A percentile compares a stretch with the other conserved stretches of the same genome.
These are phyloP conservation scores for Ceryle rudis DNA, from an alignment of 2,797 vertebrate species.

Conservation along the genomic window DNA sequence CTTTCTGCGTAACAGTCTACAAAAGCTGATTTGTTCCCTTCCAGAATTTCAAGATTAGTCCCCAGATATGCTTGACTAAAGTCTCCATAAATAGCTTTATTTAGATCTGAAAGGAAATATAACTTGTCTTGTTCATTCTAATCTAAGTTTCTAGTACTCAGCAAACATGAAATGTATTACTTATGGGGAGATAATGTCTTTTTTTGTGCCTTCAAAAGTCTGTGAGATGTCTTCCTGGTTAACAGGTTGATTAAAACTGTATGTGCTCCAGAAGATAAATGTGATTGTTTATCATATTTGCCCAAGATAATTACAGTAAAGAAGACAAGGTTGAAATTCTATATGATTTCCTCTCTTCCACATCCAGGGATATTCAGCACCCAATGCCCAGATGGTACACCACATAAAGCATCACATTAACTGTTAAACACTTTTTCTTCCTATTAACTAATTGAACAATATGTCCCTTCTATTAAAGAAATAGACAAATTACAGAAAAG, in stretches of 20 bases:
- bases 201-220: conserved; percentile 70
- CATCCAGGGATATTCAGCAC: conserved; percentile 45
- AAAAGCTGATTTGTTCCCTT: neutral
- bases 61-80: neutral
- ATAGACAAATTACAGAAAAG: conserved; percentile 56
- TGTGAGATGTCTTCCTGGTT: conserved; percentile 73
- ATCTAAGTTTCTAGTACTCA: conserved; percentile 48
- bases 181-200: conserved; percentile 59
- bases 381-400: conserved; percentile 59
- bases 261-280: conserved; percentile 71
- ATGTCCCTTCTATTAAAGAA: conserved; percentile 62
- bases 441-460: conserved; percentile 78
- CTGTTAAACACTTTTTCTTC: conserved; percentile 73
- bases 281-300: conserved; percentile 70
- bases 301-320: conserved; percentile 65
- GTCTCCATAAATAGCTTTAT: conserved; percentile 18
- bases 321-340: conserved; percentile 70
- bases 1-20: neutral
- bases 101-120: conserved; percentile 23
- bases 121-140: neutral
- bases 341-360: conserved; percentile 50
- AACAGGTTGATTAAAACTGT: conserved; percentile 75
- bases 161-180: conserved; percentile 64
- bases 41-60: neutral
- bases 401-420: conserved; percentile 72